Evolutionary conservation across 2,888 invertebrate genomes (phyloP), one percentile per base, ranked within the genome.

Genomic region (Luperina nickerlii): DNA sequence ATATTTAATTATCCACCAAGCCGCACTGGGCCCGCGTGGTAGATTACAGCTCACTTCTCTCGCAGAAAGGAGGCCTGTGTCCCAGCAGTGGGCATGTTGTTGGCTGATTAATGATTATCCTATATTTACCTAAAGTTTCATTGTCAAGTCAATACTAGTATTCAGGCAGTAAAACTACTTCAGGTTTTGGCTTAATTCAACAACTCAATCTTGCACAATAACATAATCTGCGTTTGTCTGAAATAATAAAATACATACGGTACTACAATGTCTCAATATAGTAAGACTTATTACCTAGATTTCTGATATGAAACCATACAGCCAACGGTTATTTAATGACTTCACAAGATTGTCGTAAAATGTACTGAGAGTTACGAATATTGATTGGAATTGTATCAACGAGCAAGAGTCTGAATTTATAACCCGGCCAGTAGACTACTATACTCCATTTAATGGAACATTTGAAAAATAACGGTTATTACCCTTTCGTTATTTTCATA

Each of bases 221-320:
- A 62, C 11, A 32, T 54, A 38, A 66, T 70, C 27, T 51, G 2
- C n/a, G 48, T 24, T 48, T 27, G 27, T 51, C 32, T 65, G 0
- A 51, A 70, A 60, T 60, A 72, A 60, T 75, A 65, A 72, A 82
- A 45, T 65, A 45, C 63, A 83, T 76, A n/a, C n/a, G n/a, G n/a
- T n/a, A 54, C 32, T 76, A 54, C 27, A 78, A 51, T 75, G 71
- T 86, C 13, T 42, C 11, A 32, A 32, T 7, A 32, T 32, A 24
- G 2, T 38, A 60, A 5, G 15, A 62, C 24, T 38, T 63, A 6
- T 63, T n/a, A 63, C 63, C 70, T 38, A 63, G 27, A 63, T 54
- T 48, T 57, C 70, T 74, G 65, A 72, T 82, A 74, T 60, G 27
- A 45, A 60, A 71, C 20, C 42, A 62, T 86, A 82, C 82, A 76